Percentiles rank a stretch among this genome's conserved stretches.
phyloP scores from a whole-genome alignment of 2,888 invertebrate species.

The Macaria liturata region DNA sequence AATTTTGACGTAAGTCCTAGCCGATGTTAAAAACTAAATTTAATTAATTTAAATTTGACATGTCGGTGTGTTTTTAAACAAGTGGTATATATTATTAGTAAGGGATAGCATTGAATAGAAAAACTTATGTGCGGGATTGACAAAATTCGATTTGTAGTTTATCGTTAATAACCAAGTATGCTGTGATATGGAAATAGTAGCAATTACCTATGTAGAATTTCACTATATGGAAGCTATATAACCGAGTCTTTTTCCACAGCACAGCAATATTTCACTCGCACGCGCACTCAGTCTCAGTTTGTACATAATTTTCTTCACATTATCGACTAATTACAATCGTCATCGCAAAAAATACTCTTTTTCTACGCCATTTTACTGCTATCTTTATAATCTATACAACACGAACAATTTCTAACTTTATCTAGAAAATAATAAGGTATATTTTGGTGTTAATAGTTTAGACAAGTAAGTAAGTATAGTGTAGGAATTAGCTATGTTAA shows the following conservation, averaged over 20 bases:
- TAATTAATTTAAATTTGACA: no score
- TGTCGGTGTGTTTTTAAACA: no score
- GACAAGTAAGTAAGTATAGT: neutral
- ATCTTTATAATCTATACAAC: slow-evolving; percentile 14
- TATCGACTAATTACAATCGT: slow-evolving; percentile 61
- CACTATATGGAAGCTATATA: neutral
- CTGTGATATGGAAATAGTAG: no score
- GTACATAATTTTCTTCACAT: slow-evolving; percentile 60
- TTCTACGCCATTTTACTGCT: slow-evolving; percentile 23
- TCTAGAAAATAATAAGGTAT: neutral
- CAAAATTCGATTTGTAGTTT: no score
- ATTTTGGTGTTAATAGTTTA: slow-evolving; percentile 1
- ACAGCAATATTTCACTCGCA: slow-evolving; percentile 47
- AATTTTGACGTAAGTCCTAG: no score
- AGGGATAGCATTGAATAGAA: no score
- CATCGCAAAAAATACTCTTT: slow-evolving; percentile 28
- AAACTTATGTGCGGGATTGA: no score
- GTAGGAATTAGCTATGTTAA: slow-evolving; percentile 17
- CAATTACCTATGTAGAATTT: no score
- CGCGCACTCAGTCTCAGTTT: slow-evolving; percentile 49
- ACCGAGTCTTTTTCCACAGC: slow-evolving; percentile 11
- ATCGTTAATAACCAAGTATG: no score
- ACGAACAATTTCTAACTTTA: slow-evolving; percentile 16
- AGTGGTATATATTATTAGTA: no score
- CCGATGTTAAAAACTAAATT: no score